Conservation (phyloP, 2,797 vertebrate genomes). For the Esox lucius region DNA sequence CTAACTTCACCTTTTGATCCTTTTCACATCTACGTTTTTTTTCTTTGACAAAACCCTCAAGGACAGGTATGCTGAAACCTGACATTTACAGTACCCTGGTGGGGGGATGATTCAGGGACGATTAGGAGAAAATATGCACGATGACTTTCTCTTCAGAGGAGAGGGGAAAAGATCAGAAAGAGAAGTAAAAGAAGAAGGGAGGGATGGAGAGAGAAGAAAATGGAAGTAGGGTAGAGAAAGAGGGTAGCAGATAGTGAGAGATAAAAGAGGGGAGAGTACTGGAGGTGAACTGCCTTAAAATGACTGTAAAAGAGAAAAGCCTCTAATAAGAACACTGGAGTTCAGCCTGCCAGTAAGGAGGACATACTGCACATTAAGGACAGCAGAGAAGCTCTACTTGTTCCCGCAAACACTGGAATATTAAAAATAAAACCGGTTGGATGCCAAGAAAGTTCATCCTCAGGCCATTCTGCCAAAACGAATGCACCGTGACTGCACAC, state of each 20-base stretch:
- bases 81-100: neutral
- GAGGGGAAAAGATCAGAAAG: neutral
- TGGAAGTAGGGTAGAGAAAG: neutral
- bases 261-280: neutral
- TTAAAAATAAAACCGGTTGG: neutral
- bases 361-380: neutral
- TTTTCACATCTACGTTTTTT: neutral
- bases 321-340: neutral
- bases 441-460: neutral
- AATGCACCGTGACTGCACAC: neutral
- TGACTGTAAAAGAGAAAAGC: neutral
- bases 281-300: neutral
- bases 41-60: neutral
- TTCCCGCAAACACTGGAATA: neutral
- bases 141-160: neutral
- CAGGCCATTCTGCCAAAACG: neutral
- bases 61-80: neutral
- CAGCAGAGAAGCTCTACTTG: neutral
- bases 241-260: neutral
- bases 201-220: neutral
- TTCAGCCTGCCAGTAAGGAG: neutral
- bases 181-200: neutral
- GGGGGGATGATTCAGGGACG: neutral
- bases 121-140: neutral
- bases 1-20: slow-evolving; percentile 5